These are phyloP conservation scores for Chorisops tibialis DNA, from an alignment of 2,888 invertebrate species.

Conservation along the genomic window DNA sequence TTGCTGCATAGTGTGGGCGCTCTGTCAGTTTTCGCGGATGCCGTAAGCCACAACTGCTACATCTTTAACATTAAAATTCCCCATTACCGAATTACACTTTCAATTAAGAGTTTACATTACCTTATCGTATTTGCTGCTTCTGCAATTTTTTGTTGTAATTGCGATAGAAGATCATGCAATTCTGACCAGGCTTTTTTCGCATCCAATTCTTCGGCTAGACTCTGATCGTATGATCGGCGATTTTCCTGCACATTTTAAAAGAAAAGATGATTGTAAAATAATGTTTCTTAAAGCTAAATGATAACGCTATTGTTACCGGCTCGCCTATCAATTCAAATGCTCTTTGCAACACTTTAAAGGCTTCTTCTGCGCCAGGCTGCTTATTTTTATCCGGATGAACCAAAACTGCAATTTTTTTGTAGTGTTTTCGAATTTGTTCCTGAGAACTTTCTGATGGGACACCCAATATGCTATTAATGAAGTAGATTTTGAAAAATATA, in stretches of 20 bases:
- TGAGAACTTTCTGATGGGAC: slow-evolving; percentile 84
- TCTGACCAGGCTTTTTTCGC: slow-evolving; percentile 87
- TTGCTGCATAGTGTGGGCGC: slow-evolving; percentile 85
- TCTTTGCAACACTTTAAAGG: slow-evolving; percentile 91
- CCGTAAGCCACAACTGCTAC: slow-evolving; percentile 88
- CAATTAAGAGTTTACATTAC: slow-evolving; percentile 38
- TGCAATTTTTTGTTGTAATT: slow-evolving; percentile 90
- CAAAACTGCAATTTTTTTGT: slow-evolving; percentile 87
- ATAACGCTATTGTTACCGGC: slow-evolving; percentile 59
- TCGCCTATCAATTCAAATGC: slow-evolving; percentile 94
- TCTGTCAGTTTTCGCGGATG: slow-evolving; percentile 84
- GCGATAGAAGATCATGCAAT: slow-evolving; percentile 79
- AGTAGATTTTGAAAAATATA: not conserved
- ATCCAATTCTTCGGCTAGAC: slow-evolving; percentile 70
- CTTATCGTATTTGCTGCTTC: slow-evolving; percentile 89
- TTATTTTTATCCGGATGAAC: slow-evolving; percentile 97
- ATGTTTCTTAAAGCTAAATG: slow-evolving; percentile 11
- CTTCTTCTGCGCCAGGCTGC: slow-evolving; percentile 92
- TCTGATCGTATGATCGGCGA: slow-evolving; percentile 69
- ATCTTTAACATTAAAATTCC: slow-evolving; percentile 54
- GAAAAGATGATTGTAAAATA: slow-evolving; percentile 30
- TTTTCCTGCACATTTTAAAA: slow-evolving; percentile 58
- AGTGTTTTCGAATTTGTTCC: slow-evolving; percentile 92
- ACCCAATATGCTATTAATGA: slow-evolving; percentile 68
- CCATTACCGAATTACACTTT: not conserved